Percentiles rank a stretch among this genome's conserved stretches.
Evolutionary conservation across 2,797 vertebrate genomes (phyloP).

Genomic region (Coregonus sp.): DNA sequence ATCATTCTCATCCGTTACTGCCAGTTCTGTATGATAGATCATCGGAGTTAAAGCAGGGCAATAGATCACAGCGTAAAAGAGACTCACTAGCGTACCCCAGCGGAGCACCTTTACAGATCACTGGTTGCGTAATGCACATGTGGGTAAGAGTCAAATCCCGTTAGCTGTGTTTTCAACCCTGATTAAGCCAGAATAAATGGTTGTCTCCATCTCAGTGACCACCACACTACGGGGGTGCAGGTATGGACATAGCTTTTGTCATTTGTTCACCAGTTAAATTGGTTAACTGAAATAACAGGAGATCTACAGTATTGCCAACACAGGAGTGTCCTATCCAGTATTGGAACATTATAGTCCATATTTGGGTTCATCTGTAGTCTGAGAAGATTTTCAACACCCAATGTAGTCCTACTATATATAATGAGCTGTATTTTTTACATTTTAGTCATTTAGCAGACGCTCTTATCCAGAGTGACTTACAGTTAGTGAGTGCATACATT

Average conservation of each 20-base stretch:
- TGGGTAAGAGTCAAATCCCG: conserved; percentile 77
- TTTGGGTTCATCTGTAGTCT: neutral
- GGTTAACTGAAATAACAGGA: too few species aligned
- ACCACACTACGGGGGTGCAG: conserved; percentile 30
- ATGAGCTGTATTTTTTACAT: neutral
- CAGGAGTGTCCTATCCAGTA: neutral
- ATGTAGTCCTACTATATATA: neutral
- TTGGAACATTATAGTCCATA: neutral
- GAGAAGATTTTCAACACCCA: neutral
- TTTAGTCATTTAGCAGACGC: too few species aligned
- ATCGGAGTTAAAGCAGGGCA: conserved; percentile 74
- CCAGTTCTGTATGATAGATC: conserved; percentile 84
- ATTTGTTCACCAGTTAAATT: too few species aligned
- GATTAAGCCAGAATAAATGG: conserved; percentile 76
- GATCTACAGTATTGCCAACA: neutral
- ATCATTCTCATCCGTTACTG: conserved; percentile 86
- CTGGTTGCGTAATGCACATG: conserved; percentile 77
- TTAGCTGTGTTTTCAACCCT: conserved; percentile 58
- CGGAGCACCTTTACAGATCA: conserved; percentile 79
- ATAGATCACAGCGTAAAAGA: conserved; percentile 83
- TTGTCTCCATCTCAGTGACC: conserved; percentile 52
- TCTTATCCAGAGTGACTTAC: too few species aligned
- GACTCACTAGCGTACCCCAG: conserved; percentile 75
- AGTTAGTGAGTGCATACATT: too few species aligned
- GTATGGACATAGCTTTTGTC: neutral